Conservation (phyloP, 2,797 vertebrate species). For the Pagetopsis macropterus region DNA sequence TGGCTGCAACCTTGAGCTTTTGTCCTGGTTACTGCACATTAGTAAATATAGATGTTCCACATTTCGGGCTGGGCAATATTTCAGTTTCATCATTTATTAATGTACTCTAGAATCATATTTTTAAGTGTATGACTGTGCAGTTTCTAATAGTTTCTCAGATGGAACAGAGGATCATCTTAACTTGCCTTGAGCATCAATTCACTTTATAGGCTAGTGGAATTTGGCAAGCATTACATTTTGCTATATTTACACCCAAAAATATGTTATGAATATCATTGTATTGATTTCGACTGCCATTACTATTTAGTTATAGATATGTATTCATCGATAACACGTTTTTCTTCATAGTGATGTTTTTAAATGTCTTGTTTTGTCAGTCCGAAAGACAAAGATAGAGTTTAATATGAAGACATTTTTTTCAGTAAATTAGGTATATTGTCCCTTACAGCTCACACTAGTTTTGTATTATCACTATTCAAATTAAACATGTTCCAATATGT, state of each 20-base stretch:
- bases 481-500: too few species aligned
- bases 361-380: too few species aligned
- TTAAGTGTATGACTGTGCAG: neutral
- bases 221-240: neutral
- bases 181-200: neutral
- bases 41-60: slow-evolving; percentile 25
- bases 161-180: neutral
- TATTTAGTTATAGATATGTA: too few species aligned
- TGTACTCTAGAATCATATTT: neutral
- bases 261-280: neutral
- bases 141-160: neutral
- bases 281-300: neutral
- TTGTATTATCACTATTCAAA: too few species aligned
- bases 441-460: too few species aligned
- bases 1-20: neutral
- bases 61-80: neutral
- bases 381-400: too few species aligned
- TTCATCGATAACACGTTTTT: too few species aligned
- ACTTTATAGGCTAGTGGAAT: neutral
- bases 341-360: too few species aligned
- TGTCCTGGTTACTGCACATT: neutral
- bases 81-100: neutral
- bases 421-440: too few species aligned
- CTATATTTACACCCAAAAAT: neutral
- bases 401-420: too few species aligned